Base-by-base conservation (phyloP, 2,888 invertebrate species). In the Drosophila koepferae region DNA sequence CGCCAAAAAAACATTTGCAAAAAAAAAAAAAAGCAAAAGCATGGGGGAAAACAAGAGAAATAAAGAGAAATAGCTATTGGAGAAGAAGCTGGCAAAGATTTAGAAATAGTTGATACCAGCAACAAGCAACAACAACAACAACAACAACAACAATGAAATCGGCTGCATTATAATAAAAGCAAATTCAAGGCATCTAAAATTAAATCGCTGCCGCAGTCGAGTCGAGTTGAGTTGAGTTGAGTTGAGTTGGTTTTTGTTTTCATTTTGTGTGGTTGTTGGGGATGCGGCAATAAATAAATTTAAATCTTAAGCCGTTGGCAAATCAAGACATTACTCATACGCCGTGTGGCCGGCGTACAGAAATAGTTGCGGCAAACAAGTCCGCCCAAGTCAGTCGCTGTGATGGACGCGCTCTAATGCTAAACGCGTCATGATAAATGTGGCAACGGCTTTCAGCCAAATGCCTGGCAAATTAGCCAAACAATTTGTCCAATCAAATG, bases 261-360 rank as follows among this genome's bases (percentile, higher is more conserved):
- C 20, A 4, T 20, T 44, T 14, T 16, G 43, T 43, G 12, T 14
- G 23, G 23, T 36, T 28, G 28, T 31, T 49, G 46, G 38, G 55
- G 60, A 31, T 43, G 58, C 23, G 63, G 70, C 81, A 77, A 85
- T 88, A 76, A 88, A 85, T 85, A 78, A 74, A 80, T 88, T 86
- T 67, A 70, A 76, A 67, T 72, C 86, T 77, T 82, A 83, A 83
- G 83, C 80, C 83, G 76, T 76, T 86, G 83, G 88, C 81, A 73
- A 82, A 85, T 86, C 77, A 84, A 87, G 78, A 89, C 89, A 86
- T 86, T 86, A 86, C 89, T 86, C 86, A 86, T 86, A 86, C 86
- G 85, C 85, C 75, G 81, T 67, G 82, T 85, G 80, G 72, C 68
- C 55, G 66, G 53, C 18, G 44, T 16, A 67, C 74, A 61, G 74